Evolutionary conservation across 2,888 invertebrate species (phyloP), one percentile per base, ranked within the genome.

Genomic region (Phymatocera aterrima): DNA sequence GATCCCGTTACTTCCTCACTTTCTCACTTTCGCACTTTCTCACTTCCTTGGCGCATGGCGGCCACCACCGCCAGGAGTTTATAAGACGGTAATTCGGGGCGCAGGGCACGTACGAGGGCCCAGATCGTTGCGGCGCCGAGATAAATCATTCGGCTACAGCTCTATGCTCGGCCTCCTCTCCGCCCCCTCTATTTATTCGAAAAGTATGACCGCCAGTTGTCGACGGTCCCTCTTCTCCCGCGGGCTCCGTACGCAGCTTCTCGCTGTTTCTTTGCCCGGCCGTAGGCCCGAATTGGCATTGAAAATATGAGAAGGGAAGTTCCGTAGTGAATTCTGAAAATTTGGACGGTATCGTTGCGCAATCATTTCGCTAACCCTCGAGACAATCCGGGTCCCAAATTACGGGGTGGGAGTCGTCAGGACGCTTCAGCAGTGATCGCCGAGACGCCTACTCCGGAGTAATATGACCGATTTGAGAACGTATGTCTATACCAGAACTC

Each of bases 61-160:
- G 15, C n/a, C 31, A n/a, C 18, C 8, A n/a, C 77, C 80, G 80
- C 78, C 80, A 84, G 83, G 89, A 89, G 90, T 90, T 90, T 89
- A 90, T 90, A 90, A 90, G 90, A 90, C 87, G 89, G 90, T 89
- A 90, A 90, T 90, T 90, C 90, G 89, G 89, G 85, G 88, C 85
- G 84, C 88, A 88, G 85, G 85, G 88, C 90, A 90, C 90, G 90
- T 90, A 90, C 89, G 87, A 85, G 85, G 84, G 87, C 85, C 87
- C 88, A 89, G 90, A 90, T 90, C 90, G 89, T 88, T 88, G 88
- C 86, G 89, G 88, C 88, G 86, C 88, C 85, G 87, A 90, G 89
- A 90, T 90, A 90, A 90, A 90, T 90, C 90, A 90, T 87, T 48
- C 85, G 87, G 86, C 89, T 87, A 89, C 85, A 85, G 21, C 60